Evolutionary conservation across 2,113 vertebrate genomes (phyloP).

Genomic region (Plecturocebus donacophilus): DNA sequence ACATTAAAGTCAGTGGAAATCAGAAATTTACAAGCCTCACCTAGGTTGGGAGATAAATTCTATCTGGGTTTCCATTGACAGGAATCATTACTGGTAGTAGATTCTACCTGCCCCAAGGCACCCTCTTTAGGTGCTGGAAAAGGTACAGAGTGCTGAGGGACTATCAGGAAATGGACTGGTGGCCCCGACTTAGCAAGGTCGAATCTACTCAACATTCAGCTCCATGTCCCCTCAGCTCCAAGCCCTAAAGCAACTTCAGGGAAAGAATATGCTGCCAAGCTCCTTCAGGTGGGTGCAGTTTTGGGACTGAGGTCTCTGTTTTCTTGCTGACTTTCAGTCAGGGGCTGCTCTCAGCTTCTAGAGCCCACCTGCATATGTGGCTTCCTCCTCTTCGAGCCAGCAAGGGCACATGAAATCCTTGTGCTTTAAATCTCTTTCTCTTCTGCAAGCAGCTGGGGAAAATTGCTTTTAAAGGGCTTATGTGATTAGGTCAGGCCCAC

Average conservation of each 20-base stretch:
- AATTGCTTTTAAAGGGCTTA: neutral
- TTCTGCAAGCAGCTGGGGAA: neutral
- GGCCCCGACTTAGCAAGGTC: neutral
- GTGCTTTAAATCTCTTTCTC: neutral
- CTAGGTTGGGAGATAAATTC: neutral
- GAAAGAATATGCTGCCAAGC: neutral
- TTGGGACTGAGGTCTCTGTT: neutral
- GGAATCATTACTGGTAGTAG: neutral
- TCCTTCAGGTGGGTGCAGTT: neutral
- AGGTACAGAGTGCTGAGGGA: neutral
- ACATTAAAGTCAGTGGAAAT: too few species aligned
- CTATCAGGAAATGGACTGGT: neutral
- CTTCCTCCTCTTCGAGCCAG: neutral
- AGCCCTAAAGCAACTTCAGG: neutral
- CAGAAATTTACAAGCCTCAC: neutral
- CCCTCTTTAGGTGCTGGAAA: neutral
- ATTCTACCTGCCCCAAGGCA: neutral
- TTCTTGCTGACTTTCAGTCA: neutral
- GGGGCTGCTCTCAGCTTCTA: neutral
- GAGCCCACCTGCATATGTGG: neutral
- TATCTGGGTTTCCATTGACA: neutral
- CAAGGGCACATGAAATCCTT: neutral
- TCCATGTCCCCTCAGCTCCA: neutral
- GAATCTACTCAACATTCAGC: neutral
- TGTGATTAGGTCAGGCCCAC: neutral